phyloP scores from a whole-genome alignment of 2,797 vertebrate genomes.

The Enteromius paludinosus region DNA sequence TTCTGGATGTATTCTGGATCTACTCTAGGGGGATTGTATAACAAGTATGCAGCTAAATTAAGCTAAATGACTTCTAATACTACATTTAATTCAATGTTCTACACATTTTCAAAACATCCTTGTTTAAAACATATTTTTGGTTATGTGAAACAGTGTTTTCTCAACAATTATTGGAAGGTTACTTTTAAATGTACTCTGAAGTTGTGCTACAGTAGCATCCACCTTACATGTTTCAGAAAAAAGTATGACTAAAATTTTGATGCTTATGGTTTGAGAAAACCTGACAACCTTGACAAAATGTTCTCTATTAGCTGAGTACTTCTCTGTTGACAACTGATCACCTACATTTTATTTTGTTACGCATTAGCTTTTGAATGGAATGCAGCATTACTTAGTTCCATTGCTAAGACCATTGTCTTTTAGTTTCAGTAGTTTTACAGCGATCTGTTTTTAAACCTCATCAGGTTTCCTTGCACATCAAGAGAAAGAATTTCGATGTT shows the following conservation, averaged over 20 bases:
- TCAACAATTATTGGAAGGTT: not conserved
- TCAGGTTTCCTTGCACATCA: conserved; percentile 12
- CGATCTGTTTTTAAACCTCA: conserved; percentile 26
- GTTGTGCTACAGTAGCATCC: not conserved
- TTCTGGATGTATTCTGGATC: not conserved
- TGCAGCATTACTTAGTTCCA: not conserved
- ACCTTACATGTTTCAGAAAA: not conserved
- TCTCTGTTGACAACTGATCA: not conserved
- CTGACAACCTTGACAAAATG: not conserved
- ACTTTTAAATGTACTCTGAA: not conserved
- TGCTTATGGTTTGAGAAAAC: not conserved
- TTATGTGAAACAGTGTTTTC: not conserved
- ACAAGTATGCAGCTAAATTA: not conserved
- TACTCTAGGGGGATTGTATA: not conserved
- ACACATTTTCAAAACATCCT: not conserved
- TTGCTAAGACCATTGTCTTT: not conserved
- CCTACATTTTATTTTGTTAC: not conserved
- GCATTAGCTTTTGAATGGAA: not conserved
- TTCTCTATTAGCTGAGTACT: not conserved
- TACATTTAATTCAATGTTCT: not conserved
- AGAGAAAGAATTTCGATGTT: conserved; percentile 25
- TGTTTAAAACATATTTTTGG: not conserved
- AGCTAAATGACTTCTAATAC: not conserved
- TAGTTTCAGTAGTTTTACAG: not conserved
- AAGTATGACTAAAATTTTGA: not conserved